Evolutionary conservation across 2,888 invertebrate genomes (phyloP).

Genomic region (Sinodicranocentrus sp.): DNA sequence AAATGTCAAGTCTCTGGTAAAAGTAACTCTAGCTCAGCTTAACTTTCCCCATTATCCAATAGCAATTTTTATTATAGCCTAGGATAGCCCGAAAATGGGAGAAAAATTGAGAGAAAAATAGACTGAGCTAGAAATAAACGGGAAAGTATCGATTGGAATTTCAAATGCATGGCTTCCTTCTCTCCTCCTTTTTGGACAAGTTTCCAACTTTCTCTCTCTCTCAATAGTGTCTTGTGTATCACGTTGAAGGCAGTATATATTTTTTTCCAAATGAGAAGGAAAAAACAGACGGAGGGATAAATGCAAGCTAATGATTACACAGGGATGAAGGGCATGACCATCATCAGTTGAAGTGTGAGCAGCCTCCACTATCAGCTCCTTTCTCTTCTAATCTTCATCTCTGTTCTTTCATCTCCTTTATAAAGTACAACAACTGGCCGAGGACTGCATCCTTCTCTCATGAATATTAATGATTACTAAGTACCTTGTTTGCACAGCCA

Average conservation of each 20-base stretch:
- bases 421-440: slow-evolving; percentile 7
- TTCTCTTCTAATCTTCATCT: background rate
- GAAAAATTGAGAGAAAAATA: slow-evolving; percentile 1
- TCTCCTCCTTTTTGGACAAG: background rate
- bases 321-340: slow-evolving; percentile 15
- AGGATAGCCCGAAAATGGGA: background rate
- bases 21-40: slow-evolving; percentile 30
- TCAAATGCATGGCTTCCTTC: slow-evolving; percentile 16
- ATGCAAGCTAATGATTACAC: slow-evolving; percentile 15
- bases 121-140: background rate
- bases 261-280: no score
- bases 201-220: background rate
- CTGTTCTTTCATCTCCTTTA: no score
- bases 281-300: background rate
- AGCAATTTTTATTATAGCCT: slow-evolving; percentile 19
- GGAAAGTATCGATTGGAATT: slow-evolving; percentile 28
- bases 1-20: slow-evolving; percentile 45
- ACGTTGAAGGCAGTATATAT: no score
- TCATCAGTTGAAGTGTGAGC: background rate
- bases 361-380: background rate
- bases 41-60: slow-evolving; percentile 53
- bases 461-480: slow-evolving; percentile 68
- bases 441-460: slow-evolving; percentile 48
- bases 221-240: no score
- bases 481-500: slow-evolving; percentile 64